Percentiles rank a stretch among this genome's conserved stretches.
phyloP scores from a whole-genome alignment of 2,888 invertebrate genomes.

The Lycaena phlaeas region DNA sequence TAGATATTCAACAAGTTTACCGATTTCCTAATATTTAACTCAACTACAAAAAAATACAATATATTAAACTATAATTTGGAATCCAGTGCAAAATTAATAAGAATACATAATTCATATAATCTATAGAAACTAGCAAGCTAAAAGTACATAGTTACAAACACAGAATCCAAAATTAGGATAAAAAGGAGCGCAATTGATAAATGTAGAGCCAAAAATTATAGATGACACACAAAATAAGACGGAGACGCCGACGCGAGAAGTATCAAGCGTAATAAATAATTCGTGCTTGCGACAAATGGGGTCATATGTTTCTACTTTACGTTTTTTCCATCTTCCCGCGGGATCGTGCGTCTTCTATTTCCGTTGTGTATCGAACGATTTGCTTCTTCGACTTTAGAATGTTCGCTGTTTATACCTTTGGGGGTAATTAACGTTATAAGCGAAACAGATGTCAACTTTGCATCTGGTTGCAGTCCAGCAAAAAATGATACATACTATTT shows the following conservation, averaged over 20 bases:
- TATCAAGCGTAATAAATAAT: constrained; percentile 70
- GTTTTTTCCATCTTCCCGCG: constrained; percentile 68
- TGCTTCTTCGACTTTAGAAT: constrained; percentile 67
- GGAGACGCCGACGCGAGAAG: constrained; percentile 40
- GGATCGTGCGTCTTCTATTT: constrained; percentile 72
- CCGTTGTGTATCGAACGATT: constrained; percentile 67
- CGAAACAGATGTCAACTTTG: constrained; percentile 51
- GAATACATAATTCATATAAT: too few species aligned
- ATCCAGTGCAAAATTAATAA: too few species aligned
- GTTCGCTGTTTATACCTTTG: constrained; percentile 67
- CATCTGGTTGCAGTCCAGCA: constrained; percentile 47
- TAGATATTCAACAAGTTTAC: too few species aligned
- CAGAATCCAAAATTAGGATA: too few species aligned
- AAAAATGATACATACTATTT: constrained; percentile 12
- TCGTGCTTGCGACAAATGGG: constrained; percentile 68
- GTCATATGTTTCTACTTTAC: constrained; percentile 70
- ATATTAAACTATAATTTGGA: too few species aligned
- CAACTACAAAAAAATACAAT: too few species aligned
- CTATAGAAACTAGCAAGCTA: too few species aligned
- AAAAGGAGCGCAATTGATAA: not conserved
- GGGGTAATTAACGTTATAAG: constrained; percentile 58
- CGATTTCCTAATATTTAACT: too few species aligned
- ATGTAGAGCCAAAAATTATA: constrained; percentile 2
- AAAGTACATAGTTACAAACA: too few species aligned
- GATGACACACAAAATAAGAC: constrained; percentile 5